Conservation (phyloP, 2,113 vertebrate genomes). For the Dissostichus mawsoni region DNA sequence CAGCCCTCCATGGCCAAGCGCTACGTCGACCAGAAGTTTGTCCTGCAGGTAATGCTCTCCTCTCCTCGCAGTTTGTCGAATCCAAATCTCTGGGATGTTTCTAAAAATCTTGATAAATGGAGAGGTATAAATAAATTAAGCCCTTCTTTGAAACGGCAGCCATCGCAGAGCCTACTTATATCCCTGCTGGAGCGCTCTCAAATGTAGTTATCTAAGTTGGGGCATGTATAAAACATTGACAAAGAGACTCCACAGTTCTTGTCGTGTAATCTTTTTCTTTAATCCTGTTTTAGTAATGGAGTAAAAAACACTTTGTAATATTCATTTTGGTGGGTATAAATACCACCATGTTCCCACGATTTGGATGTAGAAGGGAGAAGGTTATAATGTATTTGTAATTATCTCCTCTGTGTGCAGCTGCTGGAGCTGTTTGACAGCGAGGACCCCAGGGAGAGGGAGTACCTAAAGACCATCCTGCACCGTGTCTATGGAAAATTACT, state of each 20-base stretch:
- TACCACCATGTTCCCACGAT: not conserved
- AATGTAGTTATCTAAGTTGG: not conserved
- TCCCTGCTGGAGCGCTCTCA: not conserved
- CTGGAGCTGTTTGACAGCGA: conserved; percentile 94
- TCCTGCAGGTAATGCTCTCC: conserved; percentile 86
- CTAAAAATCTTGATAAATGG: conserved; percentile 17
- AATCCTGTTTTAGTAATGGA: not conserved
- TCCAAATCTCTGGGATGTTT: not conserved
- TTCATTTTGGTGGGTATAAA: not conserved
- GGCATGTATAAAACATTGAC: conserved; percentile 1
- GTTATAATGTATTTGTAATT: conserved; percentile 13
- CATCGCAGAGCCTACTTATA: not conserved
- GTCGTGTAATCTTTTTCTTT: not conserved
- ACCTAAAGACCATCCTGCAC: conserved; percentile 94
- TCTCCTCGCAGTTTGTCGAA: not conserved
- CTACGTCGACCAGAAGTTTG: conserved; percentile 95
- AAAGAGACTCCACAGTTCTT: not conserved
- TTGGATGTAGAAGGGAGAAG: not conserved
- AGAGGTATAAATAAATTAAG: conserved; percentile 30
- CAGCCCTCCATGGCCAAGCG: conserved; percentile 94
- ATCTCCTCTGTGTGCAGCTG: conserved; percentile 78
- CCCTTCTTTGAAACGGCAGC: conserved; percentile 12
- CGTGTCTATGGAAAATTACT: conserved; percentile 94
- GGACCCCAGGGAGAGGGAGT: conserved; percentile 93
- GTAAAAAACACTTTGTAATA: conserved; percentile 5